Conservation (phyloP, 1,140 invertebrate species). For the Hydropsyche tenuis region DNA sequence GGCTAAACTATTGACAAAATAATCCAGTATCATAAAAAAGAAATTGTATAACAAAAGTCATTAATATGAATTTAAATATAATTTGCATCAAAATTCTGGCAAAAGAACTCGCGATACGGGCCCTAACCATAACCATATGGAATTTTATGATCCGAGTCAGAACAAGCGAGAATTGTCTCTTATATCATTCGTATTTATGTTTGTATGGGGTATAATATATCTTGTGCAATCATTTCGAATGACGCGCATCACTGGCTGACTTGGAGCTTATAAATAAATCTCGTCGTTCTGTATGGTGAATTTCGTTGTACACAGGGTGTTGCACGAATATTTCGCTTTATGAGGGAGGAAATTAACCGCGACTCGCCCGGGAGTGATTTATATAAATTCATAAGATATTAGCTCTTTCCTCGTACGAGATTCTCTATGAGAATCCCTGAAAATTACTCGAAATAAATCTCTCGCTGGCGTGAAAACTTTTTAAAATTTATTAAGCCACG, state of each 20-base stretch:
- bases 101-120: too few species aligned
- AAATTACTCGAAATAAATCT: too few species aligned
- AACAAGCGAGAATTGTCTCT: slow-evolving; percentile 30
- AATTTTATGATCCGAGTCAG: slow-evolving; percentile 22
- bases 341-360: too few species aligned
- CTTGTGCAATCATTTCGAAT: slow-evolving; percentile 42
- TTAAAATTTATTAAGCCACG: too few species aligned
- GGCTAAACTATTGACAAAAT: too few species aligned
- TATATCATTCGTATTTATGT: too few species aligned
- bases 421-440: too few species aligned
- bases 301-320: background rate
- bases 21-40: too few species aligned
- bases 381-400: slow-evolving; percentile 11
- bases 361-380: background rate
- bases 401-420: background rate
- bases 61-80: too few species aligned
- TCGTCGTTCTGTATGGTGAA: background rate
- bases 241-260: slow-evolving; percentile 37
- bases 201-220: slow-evolving; percentile 10
- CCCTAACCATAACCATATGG: background rate
- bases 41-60: too few species aligned
- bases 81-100: too few species aligned
- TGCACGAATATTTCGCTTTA: background rate
- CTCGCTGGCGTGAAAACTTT: too few species aligned
- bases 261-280: slow-evolving; percentile 43